Evolutionary conservation across 2,797 vertebrate species (phyloP).

Genomic region (Oreochromis grahami): DNA sequence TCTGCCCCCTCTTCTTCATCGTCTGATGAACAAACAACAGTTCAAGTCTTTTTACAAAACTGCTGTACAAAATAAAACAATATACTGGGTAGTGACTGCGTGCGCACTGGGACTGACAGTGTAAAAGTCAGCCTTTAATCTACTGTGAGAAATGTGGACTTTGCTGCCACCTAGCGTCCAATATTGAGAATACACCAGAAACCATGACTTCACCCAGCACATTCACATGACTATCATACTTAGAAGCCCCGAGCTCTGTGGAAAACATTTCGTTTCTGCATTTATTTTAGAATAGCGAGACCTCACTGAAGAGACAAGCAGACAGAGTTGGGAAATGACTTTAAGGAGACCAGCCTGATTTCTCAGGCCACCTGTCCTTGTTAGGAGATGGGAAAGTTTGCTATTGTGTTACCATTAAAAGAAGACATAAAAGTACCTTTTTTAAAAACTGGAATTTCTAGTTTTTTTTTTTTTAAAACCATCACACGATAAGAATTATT

Average conservation of each 20-base stretch:
- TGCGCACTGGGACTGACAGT: background rate
- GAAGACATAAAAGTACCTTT: background rate
- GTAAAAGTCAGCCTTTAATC: background rate
- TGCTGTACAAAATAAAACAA: background rate
- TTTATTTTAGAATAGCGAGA: background rate
- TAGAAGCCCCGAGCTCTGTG: background rate
- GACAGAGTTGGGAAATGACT: background rate
- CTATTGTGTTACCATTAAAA: background rate
- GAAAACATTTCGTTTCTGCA: background rate
- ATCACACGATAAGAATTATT: background rate
- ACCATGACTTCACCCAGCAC: background rate
- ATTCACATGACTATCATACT: background rate
- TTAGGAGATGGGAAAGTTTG: background rate
- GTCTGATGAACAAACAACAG: slow-evolving; percentile 40
- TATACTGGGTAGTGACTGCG: rapidly evolving
- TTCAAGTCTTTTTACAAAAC: background rate
- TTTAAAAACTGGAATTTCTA: background rate
- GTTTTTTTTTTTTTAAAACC: background rate
- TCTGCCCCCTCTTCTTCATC: slow-evolving; percentile 65
- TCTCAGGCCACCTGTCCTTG: background rate
- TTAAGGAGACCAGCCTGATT: too few species aligned
- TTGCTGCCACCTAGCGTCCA: slow-evolving; percentile 57
- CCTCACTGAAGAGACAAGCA: background rate
- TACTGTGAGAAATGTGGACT: slow-evolving; percentile 23
- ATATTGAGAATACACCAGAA: background rate